Evolutionary conservation across 2,888 invertebrate genomes (phyloP).

Genomic region (Odontocolon sp.): DNA sequence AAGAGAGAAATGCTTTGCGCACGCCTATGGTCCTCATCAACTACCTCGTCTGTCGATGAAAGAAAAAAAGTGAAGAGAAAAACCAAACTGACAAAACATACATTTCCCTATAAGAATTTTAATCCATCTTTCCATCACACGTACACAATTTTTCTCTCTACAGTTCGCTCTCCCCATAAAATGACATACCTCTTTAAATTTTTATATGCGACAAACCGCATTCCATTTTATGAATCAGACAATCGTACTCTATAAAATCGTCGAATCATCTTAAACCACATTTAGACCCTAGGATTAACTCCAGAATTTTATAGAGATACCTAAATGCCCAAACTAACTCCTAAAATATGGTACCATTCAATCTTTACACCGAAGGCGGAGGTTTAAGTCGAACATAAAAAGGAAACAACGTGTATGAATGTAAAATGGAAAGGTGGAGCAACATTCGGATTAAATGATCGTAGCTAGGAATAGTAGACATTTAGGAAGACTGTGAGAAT

Average conservation of each 20-base stretch:
- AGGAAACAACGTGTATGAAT: conserved; percentile 3
- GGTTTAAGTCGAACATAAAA: conserved; percentile 1
- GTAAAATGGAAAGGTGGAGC: background rate
- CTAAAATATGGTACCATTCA: no score
- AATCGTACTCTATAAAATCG: no score
- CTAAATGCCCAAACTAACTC: no score
- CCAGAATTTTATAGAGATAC: no score
- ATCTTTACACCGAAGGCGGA: background rate
- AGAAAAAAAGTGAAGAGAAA: background rate
- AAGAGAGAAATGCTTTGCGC: conserved; percentile 10
- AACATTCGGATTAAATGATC: background rate
- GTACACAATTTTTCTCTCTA: no score
- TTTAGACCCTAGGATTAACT: no score
- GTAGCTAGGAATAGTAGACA: background rate
- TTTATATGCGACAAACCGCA: no score
- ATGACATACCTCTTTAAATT: no score
- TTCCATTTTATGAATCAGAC: no score
- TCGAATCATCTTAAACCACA: no score
- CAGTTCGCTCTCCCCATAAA: no score
- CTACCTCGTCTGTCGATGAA: conserved; percentile 36
- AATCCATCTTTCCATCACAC: conserved; percentile 21
- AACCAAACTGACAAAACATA: background rate
- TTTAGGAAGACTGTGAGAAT: background rate
- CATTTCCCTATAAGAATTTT: conserved; percentile 3
- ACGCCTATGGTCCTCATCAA: conserved; percentile 11